Base-by-base conservation (phyloP, 2,888 invertebrate species). In the Ophion ventricosus region DNA sequence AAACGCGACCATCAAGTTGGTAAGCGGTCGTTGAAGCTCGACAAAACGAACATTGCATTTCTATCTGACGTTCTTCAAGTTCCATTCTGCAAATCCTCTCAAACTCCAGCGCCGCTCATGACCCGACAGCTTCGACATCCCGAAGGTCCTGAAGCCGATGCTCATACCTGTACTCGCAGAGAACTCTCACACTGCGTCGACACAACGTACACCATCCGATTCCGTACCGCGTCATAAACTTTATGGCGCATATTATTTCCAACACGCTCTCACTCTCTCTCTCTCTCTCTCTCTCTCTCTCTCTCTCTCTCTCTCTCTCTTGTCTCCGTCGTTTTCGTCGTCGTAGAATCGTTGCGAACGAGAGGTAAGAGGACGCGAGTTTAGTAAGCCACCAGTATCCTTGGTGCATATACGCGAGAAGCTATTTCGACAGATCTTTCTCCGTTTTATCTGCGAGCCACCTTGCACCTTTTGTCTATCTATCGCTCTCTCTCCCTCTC, bases 231-330 rank as follows among this genome's bases (percentile, higher is more conserved):
- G 85, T 61, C 87, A 87, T 88, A 88, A 88, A 88, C 82, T 88
- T 88, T 87, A 88, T 85, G 85, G 83, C 85, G 83, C 82, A 84
- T 83, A 83, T 82, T 83, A 85, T 83, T 85, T 80, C 77, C 77
- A 85, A 81, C 80, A 73, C 83, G 83, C 79, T 80, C 67, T 57
- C 80, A 4, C 80, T 77, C 78, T 20, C 72, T 80, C 77, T 72
- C 35, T 7, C 35, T 35, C 35, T 2, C 35, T 0, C 35, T 5
- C 35, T 35, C 35, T 5, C 35, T 35, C n/a, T n/a, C n/a, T n/a
- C n/a, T n/a, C n/a, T n/a, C n/a, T n/a, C n/a, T n/a, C n/a, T n/a
- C n/a, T 80, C 69, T 72, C 66, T 29, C 74, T 70, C 70, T 64
- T 82, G 29, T 79, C 77, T 63, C 77, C 79, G 73, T 81, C 74